Evolutionary conservation across 2,113 vertebrate genomes (phyloP).

Genomic region (Chloroceryle aenea): DNA sequence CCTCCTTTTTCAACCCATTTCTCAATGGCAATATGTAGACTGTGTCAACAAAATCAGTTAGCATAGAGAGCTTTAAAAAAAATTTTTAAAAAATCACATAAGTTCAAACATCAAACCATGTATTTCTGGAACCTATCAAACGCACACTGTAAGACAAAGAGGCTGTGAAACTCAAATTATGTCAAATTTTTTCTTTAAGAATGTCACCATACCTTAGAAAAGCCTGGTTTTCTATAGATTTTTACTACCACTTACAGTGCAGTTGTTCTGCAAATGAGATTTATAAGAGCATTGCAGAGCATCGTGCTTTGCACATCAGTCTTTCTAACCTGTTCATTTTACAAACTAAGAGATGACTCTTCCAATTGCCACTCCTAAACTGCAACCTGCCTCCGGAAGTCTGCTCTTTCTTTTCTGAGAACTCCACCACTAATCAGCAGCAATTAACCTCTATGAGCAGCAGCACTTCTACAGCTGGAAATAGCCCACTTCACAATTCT

Average conservation of each 20-base stretch:
- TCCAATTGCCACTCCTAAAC: neutral
- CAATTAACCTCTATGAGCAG: neutral
- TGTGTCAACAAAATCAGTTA: neutral
- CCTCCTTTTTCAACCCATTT: neutral
- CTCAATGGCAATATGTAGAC: neutral
- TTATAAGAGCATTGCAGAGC: neutral
- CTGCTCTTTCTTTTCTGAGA: neutral
- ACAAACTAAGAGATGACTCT: neutral
- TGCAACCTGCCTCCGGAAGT: neutral
- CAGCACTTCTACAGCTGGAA: neutral
- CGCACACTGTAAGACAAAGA: neutral
- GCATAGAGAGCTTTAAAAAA: neutral
- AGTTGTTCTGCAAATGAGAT: neutral
- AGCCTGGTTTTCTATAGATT: neutral
- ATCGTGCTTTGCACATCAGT: neutral
- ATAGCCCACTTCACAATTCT: neutral
- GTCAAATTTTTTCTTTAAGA: neutral
- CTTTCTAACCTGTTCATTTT: neutral
- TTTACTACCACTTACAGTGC: neutral
- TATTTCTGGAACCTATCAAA: neutral
- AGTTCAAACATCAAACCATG: neutral
- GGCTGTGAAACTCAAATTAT: neutral
- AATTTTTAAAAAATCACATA: neutral
- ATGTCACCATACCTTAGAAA: neutral
- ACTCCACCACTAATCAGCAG: neutral